Evolutionary conservation across 2,113 vertebrate species (phyloP).

Genomic region (Puffinus mauretanicus): DNA sequence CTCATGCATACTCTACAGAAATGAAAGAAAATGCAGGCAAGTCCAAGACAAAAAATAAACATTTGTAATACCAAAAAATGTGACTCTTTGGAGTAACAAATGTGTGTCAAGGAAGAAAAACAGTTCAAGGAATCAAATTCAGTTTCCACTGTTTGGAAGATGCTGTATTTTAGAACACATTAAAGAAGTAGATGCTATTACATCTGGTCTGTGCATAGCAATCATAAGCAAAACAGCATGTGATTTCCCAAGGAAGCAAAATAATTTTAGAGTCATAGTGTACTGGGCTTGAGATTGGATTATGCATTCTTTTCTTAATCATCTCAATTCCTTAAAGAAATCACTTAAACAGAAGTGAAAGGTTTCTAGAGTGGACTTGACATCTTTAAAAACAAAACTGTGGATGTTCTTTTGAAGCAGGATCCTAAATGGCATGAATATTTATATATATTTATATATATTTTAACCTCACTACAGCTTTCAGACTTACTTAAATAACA

Average conservation of each 20-base stretch:
- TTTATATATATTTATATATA: not conserved
- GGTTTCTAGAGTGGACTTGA: not conserved
- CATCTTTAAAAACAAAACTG: not conserved
- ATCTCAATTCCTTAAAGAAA: constrained; percentile 32
- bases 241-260: constrained; percentile 15
- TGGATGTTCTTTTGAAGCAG: not conserved
- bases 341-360: not conserved
- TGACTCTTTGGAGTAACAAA: not conserved
- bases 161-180: not conserved
- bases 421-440: not conserved
- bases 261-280: not conserved
- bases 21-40: not conserved
- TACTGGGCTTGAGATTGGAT: constrained; percentile 8
- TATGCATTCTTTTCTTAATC: constrained; percentile 25
- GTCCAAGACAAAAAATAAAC: not conserved
- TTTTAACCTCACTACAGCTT: not conserved
- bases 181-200: not conserved
- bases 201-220: not conserved
- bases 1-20: constrained; percentile 32
- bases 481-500: not conserved
- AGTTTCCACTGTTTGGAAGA: not conserved
- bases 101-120: not conserved
- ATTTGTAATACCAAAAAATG: constrained; percentile 8
- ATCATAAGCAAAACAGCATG: constrained; percentile 10
- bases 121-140: constrained; percentile 13